phyloP scores from a whole-genome alignment of 2,888 invertebrate species.

The Pollenia angustigena region DNA sequence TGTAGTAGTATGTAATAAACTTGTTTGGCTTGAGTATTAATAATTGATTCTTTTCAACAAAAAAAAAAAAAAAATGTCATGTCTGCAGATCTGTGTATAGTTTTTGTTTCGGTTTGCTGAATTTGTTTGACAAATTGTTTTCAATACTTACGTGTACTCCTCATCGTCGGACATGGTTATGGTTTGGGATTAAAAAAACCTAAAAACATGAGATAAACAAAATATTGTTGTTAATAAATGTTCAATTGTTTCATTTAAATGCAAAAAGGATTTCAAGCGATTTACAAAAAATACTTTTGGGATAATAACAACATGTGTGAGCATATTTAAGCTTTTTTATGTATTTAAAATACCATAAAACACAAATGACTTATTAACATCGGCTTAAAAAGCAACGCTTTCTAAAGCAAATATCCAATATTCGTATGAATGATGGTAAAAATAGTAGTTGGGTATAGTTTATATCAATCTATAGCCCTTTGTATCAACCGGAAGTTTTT shows the following conservation, averaged over 20 bases:
- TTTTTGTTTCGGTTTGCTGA: slow-evolving; percentile 47
- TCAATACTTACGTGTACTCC: slow-evolving; percentile 95
- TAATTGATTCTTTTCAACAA: slow-evolving; percentile 4
- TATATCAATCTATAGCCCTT: too few species aligned
- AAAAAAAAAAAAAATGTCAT: slow-evolving; percentile 36
- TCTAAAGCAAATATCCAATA: too few species aligned
- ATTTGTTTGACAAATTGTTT: slow-evolving; percentile 46
- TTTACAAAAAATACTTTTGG: background rate
- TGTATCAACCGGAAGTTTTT: too few species aligned
- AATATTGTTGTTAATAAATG: slow-evolving; percentile 9
- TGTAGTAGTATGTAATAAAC: slow-evolving; percentile 35
- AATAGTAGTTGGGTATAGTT: too few species aligned
- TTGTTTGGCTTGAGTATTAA: slow-evolving; percentile 60
- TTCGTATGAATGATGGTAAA: too few species aligned
- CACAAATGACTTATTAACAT: too few species aligned
- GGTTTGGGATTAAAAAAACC: slow-evolving; percentile 87
- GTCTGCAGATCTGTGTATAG: slow-evolving; percentile 43
- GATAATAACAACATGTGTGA: background rate
- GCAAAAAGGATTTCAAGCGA: background rate
- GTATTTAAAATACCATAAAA: too few species aligned
- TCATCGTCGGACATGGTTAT: slow-evolving; percentile 97
- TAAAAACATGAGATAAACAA: slow-evolving; percentile 81
- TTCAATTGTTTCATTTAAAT: background rate
- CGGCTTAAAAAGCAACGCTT: too few species aligned
- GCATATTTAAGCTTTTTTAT: background rate